phyloP scores from a whole-genome alignment of 2,113 vertebrate genomes.

The Halcyon malimbica region DNA sequence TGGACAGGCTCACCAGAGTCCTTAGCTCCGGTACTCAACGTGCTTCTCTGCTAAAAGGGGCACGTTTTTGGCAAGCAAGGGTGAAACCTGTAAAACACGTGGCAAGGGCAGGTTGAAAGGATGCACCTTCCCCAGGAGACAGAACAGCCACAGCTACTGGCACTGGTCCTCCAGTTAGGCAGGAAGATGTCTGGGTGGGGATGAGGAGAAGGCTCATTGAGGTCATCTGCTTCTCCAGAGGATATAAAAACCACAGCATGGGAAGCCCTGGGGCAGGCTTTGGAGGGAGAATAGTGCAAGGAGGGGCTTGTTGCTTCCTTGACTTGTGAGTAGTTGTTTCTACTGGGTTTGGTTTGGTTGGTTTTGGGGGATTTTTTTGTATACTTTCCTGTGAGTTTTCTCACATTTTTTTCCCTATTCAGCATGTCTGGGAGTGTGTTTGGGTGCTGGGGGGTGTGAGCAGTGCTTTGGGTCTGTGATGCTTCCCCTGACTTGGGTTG shows the following conservation, averaged over 20 bases:
- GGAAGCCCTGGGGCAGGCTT: rapidly evolving
- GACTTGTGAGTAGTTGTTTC: neutral
- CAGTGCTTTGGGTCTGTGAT: too few relatives aligned
- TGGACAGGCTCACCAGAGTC: neutral
- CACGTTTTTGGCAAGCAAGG: neutral
- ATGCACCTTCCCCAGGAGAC: neutral
- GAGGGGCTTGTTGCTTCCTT: rapidly evolving
- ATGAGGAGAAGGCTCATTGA: neutral
- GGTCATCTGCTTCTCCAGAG: neutral
- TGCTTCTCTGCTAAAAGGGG: neutral
- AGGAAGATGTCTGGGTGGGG: neutral
- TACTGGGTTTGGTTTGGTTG: neutral
- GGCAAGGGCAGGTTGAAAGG: neutral
- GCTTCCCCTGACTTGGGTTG: neutral
- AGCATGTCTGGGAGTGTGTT: neutral
- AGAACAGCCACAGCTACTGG: neutral
- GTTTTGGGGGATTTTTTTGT: too few relatives aligned
- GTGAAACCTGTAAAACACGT: neutral
- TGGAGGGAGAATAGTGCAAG: too few relatives aligned
- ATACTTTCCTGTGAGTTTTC: neutral
- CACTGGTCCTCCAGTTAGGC: neutral
- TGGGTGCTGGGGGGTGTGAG: neutral
- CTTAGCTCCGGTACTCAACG: neutral
- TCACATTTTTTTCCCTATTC: rapidly evolving
- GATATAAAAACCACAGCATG: neutral